A percentile compares a stretch with the other conserved stretches of the same genome.
phyloP scores from a whole-genome alignment of 2,797 vertebrate genomes.

The Tokudaia muenninki region DNA sequence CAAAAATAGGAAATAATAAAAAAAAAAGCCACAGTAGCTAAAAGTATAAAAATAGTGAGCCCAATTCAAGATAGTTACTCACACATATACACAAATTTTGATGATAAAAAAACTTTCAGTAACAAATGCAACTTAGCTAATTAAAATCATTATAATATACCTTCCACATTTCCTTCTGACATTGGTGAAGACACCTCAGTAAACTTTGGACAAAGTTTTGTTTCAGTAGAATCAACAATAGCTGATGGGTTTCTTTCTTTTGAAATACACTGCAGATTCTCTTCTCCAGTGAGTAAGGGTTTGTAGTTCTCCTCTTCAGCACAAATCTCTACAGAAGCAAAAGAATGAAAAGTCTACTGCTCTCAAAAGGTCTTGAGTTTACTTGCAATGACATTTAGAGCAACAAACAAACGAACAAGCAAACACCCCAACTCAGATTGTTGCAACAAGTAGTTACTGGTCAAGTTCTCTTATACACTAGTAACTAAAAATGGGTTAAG shows the following conservation, averaged over 20 bases:
- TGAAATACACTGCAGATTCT: conserved; percentile 76
- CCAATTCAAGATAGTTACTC: conserved; percentile 26
- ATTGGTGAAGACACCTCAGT: conserved; percentile 43
- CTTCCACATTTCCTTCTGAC: conserved; percentile 74
- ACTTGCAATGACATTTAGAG: conserved; percentile 42
- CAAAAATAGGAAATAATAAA: background rate
- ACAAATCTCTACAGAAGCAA: conserved; percentile 80
- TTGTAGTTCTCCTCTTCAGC: conserved; percentile 71
- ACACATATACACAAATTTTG: conserved; percentile 22
- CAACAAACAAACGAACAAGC: background rate
- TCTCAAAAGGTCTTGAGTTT: conserved; percentile 60
- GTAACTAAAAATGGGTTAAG: conserved; percentile 36
- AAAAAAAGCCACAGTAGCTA: background rate
- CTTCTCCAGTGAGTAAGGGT: conserved; percentile 65
- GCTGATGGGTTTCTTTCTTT: conserved; percentile 57
- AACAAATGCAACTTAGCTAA: conserved; percentile 46
- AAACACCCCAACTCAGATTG: background rate
- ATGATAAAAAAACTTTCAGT: background rate
- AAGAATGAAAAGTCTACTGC: conserved; percentile 51
- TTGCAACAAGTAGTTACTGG: background rate
- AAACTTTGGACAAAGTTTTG: conserved; percentile 6
- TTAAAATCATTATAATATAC: conserved; percentile 76
- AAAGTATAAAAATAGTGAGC: conserved; percentile 32
- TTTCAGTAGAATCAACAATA: conserved; percentile 60
- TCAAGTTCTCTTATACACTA: background rate